phyloP scores from a whole-genome alignment of 1,140 invertebrate species.

The Aphelenchoides besseyi region DNA sequence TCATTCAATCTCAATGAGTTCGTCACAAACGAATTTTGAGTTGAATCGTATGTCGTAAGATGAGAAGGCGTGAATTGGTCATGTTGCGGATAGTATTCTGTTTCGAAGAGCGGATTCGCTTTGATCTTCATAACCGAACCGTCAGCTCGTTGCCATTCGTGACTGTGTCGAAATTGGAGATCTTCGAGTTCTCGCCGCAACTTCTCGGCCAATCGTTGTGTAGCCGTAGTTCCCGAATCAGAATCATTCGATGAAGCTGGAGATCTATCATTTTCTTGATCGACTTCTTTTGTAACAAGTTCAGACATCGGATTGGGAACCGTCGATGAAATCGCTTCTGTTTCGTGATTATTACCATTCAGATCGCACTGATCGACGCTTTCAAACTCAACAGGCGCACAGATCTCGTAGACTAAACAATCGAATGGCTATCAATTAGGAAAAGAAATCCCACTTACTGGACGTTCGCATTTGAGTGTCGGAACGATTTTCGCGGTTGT shows the following conservation, averaged over 20 bases:
- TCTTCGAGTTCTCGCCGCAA: constrained; percentile 24
- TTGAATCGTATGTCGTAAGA: constrained; percentile 2
- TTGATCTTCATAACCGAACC: constrained; percentile 7
- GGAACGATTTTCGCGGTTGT: neutral
- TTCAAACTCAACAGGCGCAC: constrained; percentile 21
- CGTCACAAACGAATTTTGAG: neutral
- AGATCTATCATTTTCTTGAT: neutral
- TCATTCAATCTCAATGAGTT: neutral
- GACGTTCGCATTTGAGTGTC: constrained; percentile 19
- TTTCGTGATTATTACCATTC: constrained; percentile 14
- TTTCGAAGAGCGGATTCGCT: constrained; percentile 13
- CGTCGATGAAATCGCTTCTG: neutral
- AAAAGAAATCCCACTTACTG: constrained; percentile 19
- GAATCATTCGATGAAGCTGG: neutral
- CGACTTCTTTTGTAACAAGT: neutral
- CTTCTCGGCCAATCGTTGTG: constrained; percentile 6
- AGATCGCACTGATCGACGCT: constrained; percentile 4
- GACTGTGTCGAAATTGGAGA: constrained; percentile 22
- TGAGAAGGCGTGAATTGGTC: constrained; percentile 10
- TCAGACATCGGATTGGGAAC: neutral
- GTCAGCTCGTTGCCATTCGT: constrained; percentile 16
- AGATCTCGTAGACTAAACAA: constrained; percentile 33
- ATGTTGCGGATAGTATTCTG: neutral
- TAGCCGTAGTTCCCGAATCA: neutral
- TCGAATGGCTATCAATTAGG: constrained; percentile 17